Percentiles rank a stretch among this genome's conserved stretches.
phyloP scores from a whole-genome alignment of 2,888 invertebrate species.

The Tenodera sinensis region DNA sequence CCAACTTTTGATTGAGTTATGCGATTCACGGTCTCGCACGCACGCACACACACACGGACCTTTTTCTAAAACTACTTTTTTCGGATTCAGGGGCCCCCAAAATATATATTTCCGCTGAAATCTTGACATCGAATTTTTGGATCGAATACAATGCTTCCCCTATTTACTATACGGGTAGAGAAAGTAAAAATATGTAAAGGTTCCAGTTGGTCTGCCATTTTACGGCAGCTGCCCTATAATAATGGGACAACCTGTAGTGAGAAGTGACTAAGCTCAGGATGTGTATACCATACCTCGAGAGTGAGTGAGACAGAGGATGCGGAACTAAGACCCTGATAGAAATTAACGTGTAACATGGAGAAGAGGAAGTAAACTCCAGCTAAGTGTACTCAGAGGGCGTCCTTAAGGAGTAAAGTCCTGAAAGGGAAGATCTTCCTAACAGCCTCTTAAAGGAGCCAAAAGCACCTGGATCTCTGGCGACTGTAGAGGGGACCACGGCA shows the following conservation, averaged over 20 bases:
- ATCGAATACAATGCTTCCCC: too few species aligned
- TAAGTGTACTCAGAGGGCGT: slow-evolving; percentile 4
- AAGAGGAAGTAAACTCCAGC: neutral
- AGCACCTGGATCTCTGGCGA: neutral
- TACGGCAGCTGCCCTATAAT: neutral
- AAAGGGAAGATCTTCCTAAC: neutral
- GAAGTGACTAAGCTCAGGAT: neutral
- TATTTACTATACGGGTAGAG: too few species aligned
- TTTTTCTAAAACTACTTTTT: too few species aligned
- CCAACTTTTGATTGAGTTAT: too few species aligned
- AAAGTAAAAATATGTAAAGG: too few species aligned
- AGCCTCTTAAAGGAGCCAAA: neutral
- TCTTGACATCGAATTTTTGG: too few species aligned
- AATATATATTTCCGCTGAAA: too few species aligned
- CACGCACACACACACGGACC: too few species aligned
- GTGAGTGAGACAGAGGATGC: neutral
- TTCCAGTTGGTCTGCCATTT: too few species aligned
- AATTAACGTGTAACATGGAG: slow-evolving; percentile 10
- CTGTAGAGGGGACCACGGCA: neutral
- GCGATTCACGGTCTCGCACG: too few species aligned
- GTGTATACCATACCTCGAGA: neutral
- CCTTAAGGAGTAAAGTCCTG: neutral
- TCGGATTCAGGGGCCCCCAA: too few species aligned
- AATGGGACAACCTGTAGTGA: neutral
- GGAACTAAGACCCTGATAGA: slow-evolving; percentile 15